Evolutionary conservation across 2,797 vertebrate species (phyloP).

Genomic region (Pseudotriccus pelzelni): DNA sequence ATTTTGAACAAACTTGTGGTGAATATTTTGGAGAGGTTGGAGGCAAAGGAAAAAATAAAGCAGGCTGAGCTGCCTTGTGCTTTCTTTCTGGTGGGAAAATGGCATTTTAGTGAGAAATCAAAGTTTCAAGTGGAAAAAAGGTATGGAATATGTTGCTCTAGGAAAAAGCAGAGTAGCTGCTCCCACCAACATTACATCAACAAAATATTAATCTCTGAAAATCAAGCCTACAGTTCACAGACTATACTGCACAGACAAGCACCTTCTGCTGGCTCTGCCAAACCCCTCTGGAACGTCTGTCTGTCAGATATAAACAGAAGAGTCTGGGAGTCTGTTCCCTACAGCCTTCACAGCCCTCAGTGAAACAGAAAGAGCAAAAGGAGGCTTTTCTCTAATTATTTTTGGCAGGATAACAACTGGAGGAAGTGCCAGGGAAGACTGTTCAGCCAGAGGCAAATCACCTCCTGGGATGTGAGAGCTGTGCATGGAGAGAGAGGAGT

Average conservation of each 20-base stretch:
- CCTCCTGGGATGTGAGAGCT: not conserved
- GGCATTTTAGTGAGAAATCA: not conserved
- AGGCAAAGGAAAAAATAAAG: not conserved
- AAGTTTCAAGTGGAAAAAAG: slow-evolving; percentile 18
- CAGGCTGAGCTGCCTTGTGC: not conserved
- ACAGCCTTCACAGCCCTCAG: not conserved
- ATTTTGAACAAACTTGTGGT: not conserved
- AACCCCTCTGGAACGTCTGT: not conserved
- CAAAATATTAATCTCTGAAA: not conserved
- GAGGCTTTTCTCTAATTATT: not conserved
- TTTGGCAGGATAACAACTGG: not conserved
- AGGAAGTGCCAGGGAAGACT: not conserved
- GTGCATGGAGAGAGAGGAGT: rapidly evolving
- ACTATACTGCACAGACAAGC: not conserved
- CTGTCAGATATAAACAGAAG: not conserved
- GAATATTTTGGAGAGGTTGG: not conserved
- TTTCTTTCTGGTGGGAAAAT: not conserved
- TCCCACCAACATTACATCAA: not conserved
- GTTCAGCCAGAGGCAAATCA: not conserved
- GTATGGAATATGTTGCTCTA: not conserved
- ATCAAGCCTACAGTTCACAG: not conserved
- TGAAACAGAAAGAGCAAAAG: not conserved
- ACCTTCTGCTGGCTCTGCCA: not conserved
- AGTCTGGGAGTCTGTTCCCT: not conserved
- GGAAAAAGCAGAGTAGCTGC: not conserved